Evolutionary conservation across 2,888 invertebrate genomes (phyloP).

Genomic region (Podabrus alpinus): DNA sequence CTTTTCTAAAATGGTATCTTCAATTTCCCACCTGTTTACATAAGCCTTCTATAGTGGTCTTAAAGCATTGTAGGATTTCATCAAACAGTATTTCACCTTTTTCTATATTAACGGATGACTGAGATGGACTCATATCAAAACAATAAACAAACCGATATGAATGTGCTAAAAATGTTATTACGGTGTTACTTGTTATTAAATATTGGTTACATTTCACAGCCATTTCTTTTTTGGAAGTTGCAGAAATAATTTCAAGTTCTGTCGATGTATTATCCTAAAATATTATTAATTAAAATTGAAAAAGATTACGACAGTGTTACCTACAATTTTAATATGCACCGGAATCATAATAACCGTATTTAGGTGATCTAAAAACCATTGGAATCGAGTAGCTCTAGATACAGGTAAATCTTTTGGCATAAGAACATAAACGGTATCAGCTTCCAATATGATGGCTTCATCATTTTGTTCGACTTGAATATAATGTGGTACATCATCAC

Average conservation of each 20-base stretch:
- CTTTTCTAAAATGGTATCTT: not conserved
- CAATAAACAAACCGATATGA: constrained; percentile 75
- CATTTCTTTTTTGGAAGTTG: constrained; percentile 61
- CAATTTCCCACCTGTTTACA: constrained; percentile 57
- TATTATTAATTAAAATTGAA: constrained; percentile 15
- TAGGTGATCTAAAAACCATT: constrained; percentile 74
- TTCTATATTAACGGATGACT: constrained; percentile 69
- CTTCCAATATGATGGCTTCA: constrained; percentile 54
- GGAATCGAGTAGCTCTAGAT: constrained; percentile 72
- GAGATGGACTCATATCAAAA: constrained; percentile 78
- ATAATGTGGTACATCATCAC: not conserved
- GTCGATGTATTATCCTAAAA: constrained; percentile 56
- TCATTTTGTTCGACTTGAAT: not conserved
- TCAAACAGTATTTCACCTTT: constrained; percentile 66
- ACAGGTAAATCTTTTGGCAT: constrained; percentile 73
- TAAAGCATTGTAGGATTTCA: constrained; percentile 62
- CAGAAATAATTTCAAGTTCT: constrained; percentile 68
- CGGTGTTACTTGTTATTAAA: constrained; percentile 61
- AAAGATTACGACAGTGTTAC: constrained; percentile 23
- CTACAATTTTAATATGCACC: constrained; percentile 47
- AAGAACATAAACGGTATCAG: constrained; percentile 67
- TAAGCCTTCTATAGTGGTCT: constrained; percentile 61
- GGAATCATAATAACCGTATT: constrained; percentile 63
- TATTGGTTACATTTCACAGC: constrained; percentile 56
- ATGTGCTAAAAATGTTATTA: constrained; percentile 70